Evolutionary conservation across 2,888 invertebrate genomes (phyloP).

Genomic region (Cephus spinipes): DNA sequence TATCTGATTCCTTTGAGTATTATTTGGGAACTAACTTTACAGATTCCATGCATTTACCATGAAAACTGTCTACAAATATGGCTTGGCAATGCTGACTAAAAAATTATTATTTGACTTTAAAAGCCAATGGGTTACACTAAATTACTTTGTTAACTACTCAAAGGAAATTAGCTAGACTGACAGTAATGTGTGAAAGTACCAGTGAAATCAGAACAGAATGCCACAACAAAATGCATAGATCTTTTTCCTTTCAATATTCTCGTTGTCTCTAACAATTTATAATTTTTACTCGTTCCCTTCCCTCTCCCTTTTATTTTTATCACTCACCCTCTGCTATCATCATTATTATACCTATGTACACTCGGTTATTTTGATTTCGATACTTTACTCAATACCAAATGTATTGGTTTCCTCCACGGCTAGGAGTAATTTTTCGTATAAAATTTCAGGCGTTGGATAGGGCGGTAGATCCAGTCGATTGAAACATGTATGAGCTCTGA

Average conservation of each 20-base stretch:
- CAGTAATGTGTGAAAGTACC: not conserved
- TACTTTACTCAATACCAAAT: slow-evolving; percentile 89
- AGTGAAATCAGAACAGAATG: not conserved
- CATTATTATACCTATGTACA: not conserved
- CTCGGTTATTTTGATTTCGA: not conserved
- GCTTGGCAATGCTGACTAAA: not conserved
- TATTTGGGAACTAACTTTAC: not conserved
- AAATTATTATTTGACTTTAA: not conserved
- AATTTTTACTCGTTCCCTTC: not conserved
- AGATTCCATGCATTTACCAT: not conserved
- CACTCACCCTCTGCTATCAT: not conserved
- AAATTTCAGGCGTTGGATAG: slow-evolving; percentile 91
- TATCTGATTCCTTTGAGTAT: not conserved
- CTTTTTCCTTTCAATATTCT: not conserved
- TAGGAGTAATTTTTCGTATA: slow-evolving; percentile 90
- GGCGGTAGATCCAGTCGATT: slow-evolving; percentile 96
- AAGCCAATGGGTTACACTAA: not conserved
- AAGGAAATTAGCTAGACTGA: not conserved
- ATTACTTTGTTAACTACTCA: not conserved
- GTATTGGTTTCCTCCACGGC: slow-evolving; percentile 97
- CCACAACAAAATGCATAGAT: not conserved
- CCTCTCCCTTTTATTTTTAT: not conserved
- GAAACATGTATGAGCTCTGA: slow-evolving; percentile 95
- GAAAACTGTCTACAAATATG: not conserved
- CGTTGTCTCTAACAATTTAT: not conserved